phyloP scores from a whole-genome alignment of 2,888 invertebrate species.

The Selenia dentaria region DNA sequence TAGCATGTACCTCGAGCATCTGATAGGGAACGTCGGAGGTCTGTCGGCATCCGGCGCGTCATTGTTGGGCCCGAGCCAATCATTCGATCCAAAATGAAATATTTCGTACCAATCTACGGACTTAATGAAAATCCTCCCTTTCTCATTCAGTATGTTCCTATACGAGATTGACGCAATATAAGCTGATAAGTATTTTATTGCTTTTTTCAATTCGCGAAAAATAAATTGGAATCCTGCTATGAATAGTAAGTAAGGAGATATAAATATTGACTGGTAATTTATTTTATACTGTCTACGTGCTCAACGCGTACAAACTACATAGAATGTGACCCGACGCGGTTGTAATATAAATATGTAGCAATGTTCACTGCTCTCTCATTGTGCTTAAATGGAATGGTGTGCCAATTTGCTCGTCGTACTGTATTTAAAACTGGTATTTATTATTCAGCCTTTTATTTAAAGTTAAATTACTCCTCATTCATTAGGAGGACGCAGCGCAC shows the following conservation, averaged over 20 bases:
- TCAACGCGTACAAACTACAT: not conserved
- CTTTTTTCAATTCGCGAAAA: slow-evolving; percentile 33
- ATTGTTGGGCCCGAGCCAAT: slow-evolving; percentile 75
- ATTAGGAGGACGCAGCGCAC: slow-evolving; percentile 73
- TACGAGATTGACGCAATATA: slow-evolving; percentile 33
- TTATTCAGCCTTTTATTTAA: slow-evolving; percentile 78
- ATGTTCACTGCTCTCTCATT: slow-evolving; percentile 68
- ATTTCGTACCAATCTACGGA: slow-evolving; percentile 64
- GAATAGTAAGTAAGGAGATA: slow-evolving; percentile 30
- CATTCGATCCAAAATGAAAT: slow-evolving; percentile 70
- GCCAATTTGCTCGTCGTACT: slow-evolving; percentile 73
- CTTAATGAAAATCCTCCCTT: slow-evolving; percentile 62
- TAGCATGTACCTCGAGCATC: slow-evolving; percentile 77
- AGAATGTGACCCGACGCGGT: slow-evolving; percentile 33
- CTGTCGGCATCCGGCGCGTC: slow-evolving; percentile 61
- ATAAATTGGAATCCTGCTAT: slow-evolving; percentile 39
- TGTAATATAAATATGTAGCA: slow-evolving; percentile 58
- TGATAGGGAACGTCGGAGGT: slow-evolving; percentile 71
- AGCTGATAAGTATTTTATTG: slow-evolving; percentile 38
- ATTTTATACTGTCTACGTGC: slow-evolving; percentile 6
- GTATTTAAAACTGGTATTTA: slow-evolving; percentile 76
- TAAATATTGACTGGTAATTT: slow-evolving; percentile 19
- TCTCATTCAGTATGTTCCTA: slow-evolving; percentile 53
- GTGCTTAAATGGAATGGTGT: slow-evolving; percentile 70
- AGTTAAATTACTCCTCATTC: slow-evolving; percentile 80